Conservation (phyloP, 2,113 vertebrate genomes). For the Lepus americanus region DNA sequence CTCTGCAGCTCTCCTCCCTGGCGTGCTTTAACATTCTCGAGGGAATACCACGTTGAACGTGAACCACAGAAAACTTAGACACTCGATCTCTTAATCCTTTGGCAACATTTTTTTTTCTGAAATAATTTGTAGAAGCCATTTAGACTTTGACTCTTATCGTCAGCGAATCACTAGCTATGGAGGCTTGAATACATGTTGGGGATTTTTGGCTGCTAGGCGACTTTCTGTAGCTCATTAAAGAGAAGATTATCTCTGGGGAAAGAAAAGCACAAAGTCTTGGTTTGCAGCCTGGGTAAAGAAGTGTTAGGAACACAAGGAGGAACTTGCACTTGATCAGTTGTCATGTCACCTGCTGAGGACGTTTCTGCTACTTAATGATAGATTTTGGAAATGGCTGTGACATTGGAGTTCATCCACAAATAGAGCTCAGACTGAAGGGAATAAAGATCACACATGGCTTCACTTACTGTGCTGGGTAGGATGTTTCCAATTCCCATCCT, state of each 20-base stretch:
- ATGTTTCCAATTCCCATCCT: neutral
- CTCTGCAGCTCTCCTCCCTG: neutral
- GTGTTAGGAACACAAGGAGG: constrained; percentile 52
- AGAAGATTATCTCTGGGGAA: constrained; percentile 75
- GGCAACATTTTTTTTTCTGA: constrained; percentile 70
- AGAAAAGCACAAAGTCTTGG: constrained; percentile 56
- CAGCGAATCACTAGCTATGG: constrained; percentile 79
- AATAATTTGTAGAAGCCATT: constrained; percentile 69
- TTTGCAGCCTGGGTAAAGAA: constrained; percentile 69
- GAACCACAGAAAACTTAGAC: constrained; percentile 52
- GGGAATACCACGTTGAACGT: constrained; percentile 31
- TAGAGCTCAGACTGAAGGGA: constrained; percentile 26
- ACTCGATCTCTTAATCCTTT: constrained; percentile 71
- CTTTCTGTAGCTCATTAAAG: constrained; percentile 73
- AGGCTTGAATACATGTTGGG: constrained; percentile 80
- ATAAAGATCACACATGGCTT: constrained; percentile 57
- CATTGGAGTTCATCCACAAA: constrained; percentile 62
- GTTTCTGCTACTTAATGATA: constrained; percentile 69
- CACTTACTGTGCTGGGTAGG: constrained; percentile 45
- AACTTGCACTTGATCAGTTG: constrained; percentile 71
- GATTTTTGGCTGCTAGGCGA: constrained; percentile 47
- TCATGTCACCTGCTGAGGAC: constrained; percentile 65
- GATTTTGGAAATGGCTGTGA: constrained; percentile 63
- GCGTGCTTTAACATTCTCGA: constrained; percentile 68
- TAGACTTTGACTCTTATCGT: constrained; percentile 70